Conservation (phyloP, 2,888 invertebrate species). For the Megaustenia siamemsis region DNA sequence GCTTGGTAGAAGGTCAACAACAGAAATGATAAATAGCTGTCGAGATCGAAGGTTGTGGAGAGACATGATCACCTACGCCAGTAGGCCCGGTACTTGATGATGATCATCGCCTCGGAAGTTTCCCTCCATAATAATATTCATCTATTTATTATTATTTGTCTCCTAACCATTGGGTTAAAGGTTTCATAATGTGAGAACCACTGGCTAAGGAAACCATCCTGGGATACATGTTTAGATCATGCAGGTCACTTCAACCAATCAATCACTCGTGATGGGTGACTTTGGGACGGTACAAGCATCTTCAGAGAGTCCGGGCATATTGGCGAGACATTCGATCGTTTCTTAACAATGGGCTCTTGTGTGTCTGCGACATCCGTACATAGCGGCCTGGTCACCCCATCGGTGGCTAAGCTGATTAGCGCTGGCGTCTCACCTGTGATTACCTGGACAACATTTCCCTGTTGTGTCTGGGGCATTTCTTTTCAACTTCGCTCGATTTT, state of each 20-base stretch:
- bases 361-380: not conserved
- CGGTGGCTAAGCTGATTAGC: not conserved
- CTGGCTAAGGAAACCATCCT: too few species aligned
- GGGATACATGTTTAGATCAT: slow-evolving; percentile 10
- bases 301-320: not conserved
- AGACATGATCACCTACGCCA: too few species aligned
- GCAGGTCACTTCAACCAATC: slow-evolving; percentile 31
- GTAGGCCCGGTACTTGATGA: too few species aligned
- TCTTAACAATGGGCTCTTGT: not conserved
- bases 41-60: too few species aligned
- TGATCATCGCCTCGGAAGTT: too few species aligned
- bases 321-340: slow-evolving; percentile 9
- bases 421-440: not conserved
- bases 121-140: too few species aligned
- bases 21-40: too few species aligned
- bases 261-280: slow-evolving; percentile 38
- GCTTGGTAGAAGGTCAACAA: too few species aligned
- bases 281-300: not conserved
- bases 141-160: too few species aligned
- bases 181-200: too few species aligned
- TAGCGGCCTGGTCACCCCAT: not conserved
- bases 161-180: too few species aligned
- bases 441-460: slow-evolving; percentile 23
- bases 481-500: not conserved
- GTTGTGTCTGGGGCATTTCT: not conserved